Evolutionary conservation across 2,888 invertebrate genomes (phyloP).

Genomic region (Cremastinae sp.): DNA sequence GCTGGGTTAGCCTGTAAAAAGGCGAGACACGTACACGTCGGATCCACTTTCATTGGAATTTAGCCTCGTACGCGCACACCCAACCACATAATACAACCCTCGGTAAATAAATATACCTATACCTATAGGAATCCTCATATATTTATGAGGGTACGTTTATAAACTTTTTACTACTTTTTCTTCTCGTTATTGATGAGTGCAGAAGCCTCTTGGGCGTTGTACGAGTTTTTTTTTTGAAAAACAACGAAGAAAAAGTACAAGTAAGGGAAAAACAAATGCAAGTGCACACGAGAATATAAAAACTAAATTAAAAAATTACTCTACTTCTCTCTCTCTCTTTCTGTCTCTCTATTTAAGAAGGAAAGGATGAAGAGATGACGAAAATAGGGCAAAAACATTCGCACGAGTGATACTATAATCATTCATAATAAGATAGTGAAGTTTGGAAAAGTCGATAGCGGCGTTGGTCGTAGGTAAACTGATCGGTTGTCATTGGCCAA

Average conservation of each 20-base stretch:
- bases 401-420: too few species aligned
- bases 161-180: conserved; percentile 48
- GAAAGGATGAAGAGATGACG: too few species aligned
- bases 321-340: too few species aligned
- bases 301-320: too few species aligned
- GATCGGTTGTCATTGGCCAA: conserved; percentile 47
- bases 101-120: conserved; percentile 1
- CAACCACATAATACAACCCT: conserved; percentile 1
- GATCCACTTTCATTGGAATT: conserved; percentile 44
- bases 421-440: too few species aligned
- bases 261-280: too few species aligned
- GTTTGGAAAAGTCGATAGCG: conserved; percentile 13
- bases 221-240: neutral
- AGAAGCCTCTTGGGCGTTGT: conserved; percentile 4
- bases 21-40: conserved; percentile 33
- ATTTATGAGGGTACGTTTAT: conserved; percentile 46
- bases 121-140: conserved; percentile 40
- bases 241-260: neutral
- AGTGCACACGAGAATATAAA: neutral
- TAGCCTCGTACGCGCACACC: conserved; percentile 20
- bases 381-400: too few species aligned
- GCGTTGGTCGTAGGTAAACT: conserved; percentile 45
- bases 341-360: too few species aligned
- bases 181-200: conserved; percentile 41
- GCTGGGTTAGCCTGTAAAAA: conserved; percentile 49